phyloP scores from a whole-genome alignment of 2,797 vertebrate genomes.

The Microctenopoma stevenorrisi region DNA sequence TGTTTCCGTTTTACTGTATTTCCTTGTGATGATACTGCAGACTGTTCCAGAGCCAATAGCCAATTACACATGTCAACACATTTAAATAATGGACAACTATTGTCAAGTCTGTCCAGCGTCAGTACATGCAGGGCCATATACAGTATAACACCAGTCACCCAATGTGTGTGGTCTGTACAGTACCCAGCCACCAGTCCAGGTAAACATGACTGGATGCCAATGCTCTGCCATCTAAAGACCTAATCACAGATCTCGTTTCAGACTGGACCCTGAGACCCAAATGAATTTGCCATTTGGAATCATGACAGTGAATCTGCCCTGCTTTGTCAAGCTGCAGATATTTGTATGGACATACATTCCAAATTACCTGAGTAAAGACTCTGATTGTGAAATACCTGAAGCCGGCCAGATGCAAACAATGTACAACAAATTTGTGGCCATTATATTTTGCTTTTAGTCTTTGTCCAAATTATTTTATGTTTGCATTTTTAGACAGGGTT shows the following conservation, averaged over 20 bases:
- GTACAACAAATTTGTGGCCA: conserved; percentile 86
- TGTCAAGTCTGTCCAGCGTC: conserved; percentile 16
- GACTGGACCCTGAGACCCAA: conserved; percentile 79
- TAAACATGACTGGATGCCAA: background rate
- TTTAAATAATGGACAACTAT: conserved; percentile 4
- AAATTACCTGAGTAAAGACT: conserved; percentile 97
- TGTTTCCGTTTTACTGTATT: conserved; percentile 71
- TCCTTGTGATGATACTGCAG: conserved; percentile 65
- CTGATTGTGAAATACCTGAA: conserved; percentile 93
- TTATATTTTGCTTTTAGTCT: conserved; percentile 32
- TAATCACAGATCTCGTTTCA: conserved; percentile 76
- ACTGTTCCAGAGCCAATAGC: conserved; percentile 25
- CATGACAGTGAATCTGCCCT: conserved; percentile 79
- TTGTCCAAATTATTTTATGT: conserved; percentile 54
- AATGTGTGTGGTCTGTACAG: conserved; percentile 51
- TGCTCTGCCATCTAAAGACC: background rate
- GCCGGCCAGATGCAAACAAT: conserved; percentile 87
- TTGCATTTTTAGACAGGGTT: conserved; percentile 82
- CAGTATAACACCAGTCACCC: conserved; percentile 14
- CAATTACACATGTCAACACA: conserved; percentile 57
- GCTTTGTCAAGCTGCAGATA: conserved; percentile 83
- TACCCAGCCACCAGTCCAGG: conserved; percentile 5
- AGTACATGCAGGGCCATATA: conserved; percentile 18
- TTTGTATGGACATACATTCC: conserved; percentile 87
- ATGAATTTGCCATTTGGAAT: conserved; percentile 75